These are phyloP conservation scores for Seriola dumerili DNA, from an alignment of 2,113 vertebrate genomes.

Conservation along the genomic window DNA sequence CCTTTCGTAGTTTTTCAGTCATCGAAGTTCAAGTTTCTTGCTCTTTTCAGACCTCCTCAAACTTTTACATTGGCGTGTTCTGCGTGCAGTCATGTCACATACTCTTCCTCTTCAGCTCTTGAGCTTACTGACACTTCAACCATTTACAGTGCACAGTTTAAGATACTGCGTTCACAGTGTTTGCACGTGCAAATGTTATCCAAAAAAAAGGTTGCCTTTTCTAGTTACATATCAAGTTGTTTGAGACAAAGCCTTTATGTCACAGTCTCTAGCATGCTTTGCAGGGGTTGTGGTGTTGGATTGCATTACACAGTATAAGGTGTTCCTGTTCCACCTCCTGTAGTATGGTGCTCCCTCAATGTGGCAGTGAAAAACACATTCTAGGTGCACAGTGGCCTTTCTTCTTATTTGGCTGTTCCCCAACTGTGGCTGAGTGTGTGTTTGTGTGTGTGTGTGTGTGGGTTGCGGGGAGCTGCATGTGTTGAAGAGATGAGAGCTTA, in stretches of 20 bases:
- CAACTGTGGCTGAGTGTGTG: not conserved
- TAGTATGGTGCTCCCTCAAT: not conserved
- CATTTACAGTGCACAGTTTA: not conserved
- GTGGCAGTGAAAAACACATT: conserved; percentile 1
- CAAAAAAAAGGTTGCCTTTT: not conserved
- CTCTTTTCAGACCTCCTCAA: not conserved
- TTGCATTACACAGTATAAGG: not conserved
- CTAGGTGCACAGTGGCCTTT: conserved; percentile 5
- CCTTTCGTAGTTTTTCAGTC: not conserved
- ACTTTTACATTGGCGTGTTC: not conserved
- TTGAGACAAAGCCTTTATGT: not conserved
- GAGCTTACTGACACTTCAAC: no score
- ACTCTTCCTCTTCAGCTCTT: not conserved
- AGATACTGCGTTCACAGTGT: not conserved
- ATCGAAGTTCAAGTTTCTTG: not conserved
- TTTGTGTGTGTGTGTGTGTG: conserved; percentile 14
- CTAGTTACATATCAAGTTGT: not conserved
- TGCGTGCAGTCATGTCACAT: not conserved
- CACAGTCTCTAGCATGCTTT: not conserved
- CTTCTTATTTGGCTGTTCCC: not conserved
- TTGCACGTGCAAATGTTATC: no score
- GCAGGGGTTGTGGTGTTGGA: not conserved
- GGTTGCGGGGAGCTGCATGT: conserved; percentile 17
- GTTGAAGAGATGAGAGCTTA: conserved; percentile 50
- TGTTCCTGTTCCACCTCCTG: conserved; percentile 21